A percentile compares a stretch with the other conserved stretches of the same genome.
Conservation (phyloP, 2,888 invertebrate genomes). For the Gymnosoma rotundatum region DNA sequence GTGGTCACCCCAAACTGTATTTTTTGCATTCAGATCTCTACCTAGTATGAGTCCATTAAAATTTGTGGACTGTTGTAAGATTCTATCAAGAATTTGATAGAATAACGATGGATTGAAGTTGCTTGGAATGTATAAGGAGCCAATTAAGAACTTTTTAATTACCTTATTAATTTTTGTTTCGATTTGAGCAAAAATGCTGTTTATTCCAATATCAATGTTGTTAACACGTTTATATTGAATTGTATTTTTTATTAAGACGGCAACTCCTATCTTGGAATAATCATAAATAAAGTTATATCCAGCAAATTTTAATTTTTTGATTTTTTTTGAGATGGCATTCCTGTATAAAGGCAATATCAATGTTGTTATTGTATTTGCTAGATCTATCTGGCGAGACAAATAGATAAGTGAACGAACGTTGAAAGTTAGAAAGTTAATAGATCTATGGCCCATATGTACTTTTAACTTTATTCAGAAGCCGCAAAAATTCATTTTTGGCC, state of each 20-base stretch:
- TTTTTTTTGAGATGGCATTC: slow-evolving; percentile 19
- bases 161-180: not conserved
- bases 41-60: slow-evolving; percentile 17
- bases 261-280: slow-evolving; percentile 4
- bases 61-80: not conserved
- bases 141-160: slow-evolving; percentile 12
- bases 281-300: slow-evolving; percentile 14
- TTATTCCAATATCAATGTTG: not conserved
- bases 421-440: not conserved
- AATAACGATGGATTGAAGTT: not conserved
- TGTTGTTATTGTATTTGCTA: slow-evolving; percentile 8
- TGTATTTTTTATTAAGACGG: slow-evolving; percentile 3
- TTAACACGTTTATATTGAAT: no score
- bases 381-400: slow-evolving; percentile 3
- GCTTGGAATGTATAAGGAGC: slow-evolving; percentile 12
- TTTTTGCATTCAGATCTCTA: slow-evolving; percentile 24
- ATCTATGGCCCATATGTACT: not conserved
- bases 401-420: slow-evolving; percentile 8
- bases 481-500: slow-evolving; percentile 36
- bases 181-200: not conserved
- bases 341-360: slow-evolving; percentile 32
- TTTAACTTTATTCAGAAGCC: slow-evolving; percentile 21
- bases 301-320: not conserved
- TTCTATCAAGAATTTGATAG: not conserved
- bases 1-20: no score